phyloP scores from a whole-genome alignment of 2,888 invertebrate species.

The Drosophila flavopinicola region DNA sequence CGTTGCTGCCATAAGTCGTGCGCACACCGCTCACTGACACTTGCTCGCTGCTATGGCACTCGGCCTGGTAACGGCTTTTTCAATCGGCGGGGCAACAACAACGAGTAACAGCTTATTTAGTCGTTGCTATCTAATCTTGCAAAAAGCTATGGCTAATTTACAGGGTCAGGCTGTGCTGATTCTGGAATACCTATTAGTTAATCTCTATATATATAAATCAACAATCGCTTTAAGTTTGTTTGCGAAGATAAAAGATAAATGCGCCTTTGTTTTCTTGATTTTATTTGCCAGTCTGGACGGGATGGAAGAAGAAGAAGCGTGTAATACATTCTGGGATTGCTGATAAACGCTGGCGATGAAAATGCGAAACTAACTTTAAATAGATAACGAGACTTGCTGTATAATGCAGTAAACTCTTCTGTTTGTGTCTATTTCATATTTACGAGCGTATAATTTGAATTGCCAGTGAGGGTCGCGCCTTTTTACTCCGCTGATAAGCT shows the following conservation, averaged over 20 bases:
- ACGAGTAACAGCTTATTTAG: not conserved
- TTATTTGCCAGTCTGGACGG: not conserved
- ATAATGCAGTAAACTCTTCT: slow-evolving; percentile 2
- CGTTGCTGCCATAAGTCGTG: not conserved
- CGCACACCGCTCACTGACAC: not conserved
- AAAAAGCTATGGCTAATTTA: slow-evolving; percentile 7
- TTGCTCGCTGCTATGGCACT: slow-evolving; percentile 11
- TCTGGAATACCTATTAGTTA: not conserved
- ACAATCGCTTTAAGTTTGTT: slow-evolving; percentile 4
- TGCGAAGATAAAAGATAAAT: slow-evolving; percentile 3
- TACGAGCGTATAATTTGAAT: slow-evolving; percentile 30
- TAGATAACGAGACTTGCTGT: slow-evolving; percentile 26
- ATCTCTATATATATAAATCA: not conserved
- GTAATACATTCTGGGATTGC: slow-evolving; percentile 13
- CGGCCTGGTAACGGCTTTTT: slow-evolving; percentile 19
- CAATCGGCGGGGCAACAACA: not conserved
- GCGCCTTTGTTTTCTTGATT: slow-evolving; percentile 3
- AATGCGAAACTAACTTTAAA: slow-evolving; percentile 7
- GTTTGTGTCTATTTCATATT: slow-evolving; percentile 41
- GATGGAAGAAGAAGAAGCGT: slow-evolving; percentile 2
- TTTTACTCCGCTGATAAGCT: slow-evolving; percentile 38
- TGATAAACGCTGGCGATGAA: slow-evolving; percentile 38
- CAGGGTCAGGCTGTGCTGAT: not conserved
- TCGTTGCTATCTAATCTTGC: slow-evolving; percentile 31
- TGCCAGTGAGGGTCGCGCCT: slow-evolving; percentile 19